A percentile compares a stretch with the other conserved stretches of the same genome.
Conservation (phyloP, 2,888 invertebrate genomes). For the Nineta flava region DNA sequence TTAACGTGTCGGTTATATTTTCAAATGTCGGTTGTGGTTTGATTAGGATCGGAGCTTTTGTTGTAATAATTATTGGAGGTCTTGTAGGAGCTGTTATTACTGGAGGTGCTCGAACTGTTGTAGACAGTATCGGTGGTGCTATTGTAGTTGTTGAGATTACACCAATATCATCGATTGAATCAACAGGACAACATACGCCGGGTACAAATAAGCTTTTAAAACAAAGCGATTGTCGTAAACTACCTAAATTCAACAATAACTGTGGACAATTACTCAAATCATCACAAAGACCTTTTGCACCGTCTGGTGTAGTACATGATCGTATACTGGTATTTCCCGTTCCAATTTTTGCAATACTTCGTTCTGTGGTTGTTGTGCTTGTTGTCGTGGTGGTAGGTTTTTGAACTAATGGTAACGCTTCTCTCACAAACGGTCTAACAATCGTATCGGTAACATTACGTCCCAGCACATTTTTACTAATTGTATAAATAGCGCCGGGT, state of each 20-base stretch:
- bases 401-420: constrained; percentile 19
- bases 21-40: constrained; percentile 22
- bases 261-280: constrained; percentile 82
- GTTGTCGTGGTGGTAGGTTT: constrained; percentile 9
- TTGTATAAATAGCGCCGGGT: constrained; percentile 60
- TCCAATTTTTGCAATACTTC: constrained; percentile 20
- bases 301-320: constrained; percentile 67
- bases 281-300: constrained; percentile 64
- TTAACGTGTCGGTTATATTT: constrained; percentile 16
- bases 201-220: constrained; percentile 85
- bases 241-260: constrained; percentile 61
- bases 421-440: constrained; percentile 47
- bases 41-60: constrained; percentile 16
- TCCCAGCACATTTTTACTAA: constrained; percentile 64
- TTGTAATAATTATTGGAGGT: constrained; percentile 18
- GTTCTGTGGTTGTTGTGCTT: constrained; percentile 23
- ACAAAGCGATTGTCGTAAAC: constrained; percentile 71
- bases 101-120: constrained; percentile 26
- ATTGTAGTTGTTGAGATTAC: constrained; percentile 15
- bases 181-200: constrained; percentile 74
- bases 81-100: constrained; percentile 27
- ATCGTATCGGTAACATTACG: constrained; percentile 68
- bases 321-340: constrained; percentile 30
- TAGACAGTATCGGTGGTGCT: constrained; percentile 18
- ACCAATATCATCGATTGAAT: constrained; percentile 38